A percentile compares a stretch with the other conserved stretches of the same genome.
These are phyloP conservation scores for Luperina testacea DNA, from an alignment of 2,888 invertebrate genomes.

Conservation along the genomic window DNA sequence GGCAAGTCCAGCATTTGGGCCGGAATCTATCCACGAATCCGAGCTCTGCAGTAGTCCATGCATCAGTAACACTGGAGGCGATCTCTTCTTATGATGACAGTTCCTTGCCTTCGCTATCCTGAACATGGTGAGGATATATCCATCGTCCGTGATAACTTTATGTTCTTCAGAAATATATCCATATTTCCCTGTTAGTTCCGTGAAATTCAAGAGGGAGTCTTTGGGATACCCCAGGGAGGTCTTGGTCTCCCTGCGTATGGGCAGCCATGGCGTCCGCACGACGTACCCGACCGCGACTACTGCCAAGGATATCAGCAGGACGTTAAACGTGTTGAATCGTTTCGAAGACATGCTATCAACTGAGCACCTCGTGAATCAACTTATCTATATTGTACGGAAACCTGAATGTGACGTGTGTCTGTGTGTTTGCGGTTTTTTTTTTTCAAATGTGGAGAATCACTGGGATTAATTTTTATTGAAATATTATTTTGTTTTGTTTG, in stretches of 20 bases:
- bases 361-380: constrained; percentile 52
- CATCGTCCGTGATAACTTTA: constrained; percentile 78
- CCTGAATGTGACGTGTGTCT: constrained; percentile 3
- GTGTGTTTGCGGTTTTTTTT: background rate
- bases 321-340: constrained; percentile 67
- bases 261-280: constrained; percentile 57
- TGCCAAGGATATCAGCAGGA: constrained; percentile 59
- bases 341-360: constrained; percentile 73
- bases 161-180: constrained; percentile 79
- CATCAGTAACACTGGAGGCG: constrained; percentile 79
- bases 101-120: constrained; percentile 71
- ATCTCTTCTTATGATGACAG: constrained; percentile 63
- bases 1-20: constrained; percentile 73
- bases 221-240: constrained; percentile 68
- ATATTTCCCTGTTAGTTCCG: constrained; percentile 69
- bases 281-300: constrained; percentile 64
- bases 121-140: constrained; percentile 78
- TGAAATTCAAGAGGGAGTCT: constrained; percentile 74
- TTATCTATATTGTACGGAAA: constrained; percentile 28
- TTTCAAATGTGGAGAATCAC: no score
- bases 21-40: constrained; percentile 80
- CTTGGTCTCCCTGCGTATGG: constrained; percentile 67
- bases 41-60: constrained; percentile 81
- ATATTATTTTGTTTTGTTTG: background rate
- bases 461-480: background rate